Percentiles rank a stretch among this genome's conserved stretches.
Evolutionary conservation across 2,113 vertebrate genomes (phyloP).

Genomic region (Serilophus lunatus): DNA sequence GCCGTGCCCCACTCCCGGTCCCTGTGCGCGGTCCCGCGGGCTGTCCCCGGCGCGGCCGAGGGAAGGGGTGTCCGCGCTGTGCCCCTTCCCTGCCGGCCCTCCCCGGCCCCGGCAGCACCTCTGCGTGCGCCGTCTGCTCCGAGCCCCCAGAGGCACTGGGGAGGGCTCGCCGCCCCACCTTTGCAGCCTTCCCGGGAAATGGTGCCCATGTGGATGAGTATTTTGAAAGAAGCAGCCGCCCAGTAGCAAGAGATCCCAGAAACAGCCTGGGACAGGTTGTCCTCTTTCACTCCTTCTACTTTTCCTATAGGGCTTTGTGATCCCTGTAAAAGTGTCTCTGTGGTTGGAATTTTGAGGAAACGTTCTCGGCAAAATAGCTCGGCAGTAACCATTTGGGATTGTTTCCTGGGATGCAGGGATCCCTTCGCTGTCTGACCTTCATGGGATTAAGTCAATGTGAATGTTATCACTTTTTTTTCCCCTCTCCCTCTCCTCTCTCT

Average conservation of each 20-base stretch:
- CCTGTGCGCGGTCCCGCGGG: background rate
- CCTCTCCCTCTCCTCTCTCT: background rate
- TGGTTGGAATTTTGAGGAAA: background rate
- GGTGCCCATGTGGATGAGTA: rapidly evolving
- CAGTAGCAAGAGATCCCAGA: background rate
- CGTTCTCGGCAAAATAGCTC: background rate
- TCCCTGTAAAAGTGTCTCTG: background rate
- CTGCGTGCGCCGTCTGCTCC: rapidly evolving
- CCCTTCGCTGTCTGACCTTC: rapidly evolving
- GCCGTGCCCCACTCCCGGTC: too few relatives aligned
- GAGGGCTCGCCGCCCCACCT: rapidly evolving
- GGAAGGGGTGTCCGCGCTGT: rapidly evolving
- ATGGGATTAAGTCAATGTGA: rapidly evolving
- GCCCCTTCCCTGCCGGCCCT: background rate
- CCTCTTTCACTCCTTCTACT: background rate
- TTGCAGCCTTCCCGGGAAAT: background rate
- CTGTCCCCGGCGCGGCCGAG: background rate
- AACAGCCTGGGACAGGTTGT: background rate
- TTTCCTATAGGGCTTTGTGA: background rate
- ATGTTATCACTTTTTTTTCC: background rate
- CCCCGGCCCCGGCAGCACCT: too few relatives aligned
- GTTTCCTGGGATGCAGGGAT: background rate
- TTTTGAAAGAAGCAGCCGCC: background rate
- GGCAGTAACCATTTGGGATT: background rate
- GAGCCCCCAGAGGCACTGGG: too few relatives aligned